These are phyloP conservation scores for Copsychus sechellarum DNA, from an alignment of 2,113 vertebrate genomes.

Conservation along the genomic window DNA sequence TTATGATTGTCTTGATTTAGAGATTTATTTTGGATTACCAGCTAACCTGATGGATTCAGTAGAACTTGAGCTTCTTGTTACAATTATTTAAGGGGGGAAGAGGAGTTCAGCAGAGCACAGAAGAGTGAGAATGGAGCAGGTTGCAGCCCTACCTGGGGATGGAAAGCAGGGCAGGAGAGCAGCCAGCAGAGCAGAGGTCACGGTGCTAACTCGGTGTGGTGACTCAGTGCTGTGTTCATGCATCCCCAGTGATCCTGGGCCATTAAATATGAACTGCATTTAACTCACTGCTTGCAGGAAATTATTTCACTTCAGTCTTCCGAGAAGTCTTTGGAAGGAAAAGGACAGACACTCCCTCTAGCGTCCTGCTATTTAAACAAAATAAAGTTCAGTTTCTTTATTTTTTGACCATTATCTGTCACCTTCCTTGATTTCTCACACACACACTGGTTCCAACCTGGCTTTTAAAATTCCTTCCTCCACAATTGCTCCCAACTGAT, in stretches of 20 bases:
- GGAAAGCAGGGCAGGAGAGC: neutral
- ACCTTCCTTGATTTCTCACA: neutral
- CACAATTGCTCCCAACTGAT: neutral
- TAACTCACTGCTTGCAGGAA: neutral
- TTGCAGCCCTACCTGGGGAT: neutral
- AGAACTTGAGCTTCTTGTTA: neutral
- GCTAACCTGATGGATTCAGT: neutral
- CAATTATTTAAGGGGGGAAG: neutral
- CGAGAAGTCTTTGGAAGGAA: neutral
- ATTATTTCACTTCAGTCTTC: neutral
- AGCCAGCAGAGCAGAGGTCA: neutral
- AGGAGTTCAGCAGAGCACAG: neutral
- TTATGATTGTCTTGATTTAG: neutral
- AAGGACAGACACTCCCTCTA: conserved; percentile 51
- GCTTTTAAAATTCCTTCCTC: neutral
- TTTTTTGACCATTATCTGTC: neutral
- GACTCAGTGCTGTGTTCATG: neutral
- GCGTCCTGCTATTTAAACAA: neutral
- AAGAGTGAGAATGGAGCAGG: neutral
- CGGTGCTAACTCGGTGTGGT: neutral
- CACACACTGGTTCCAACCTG: neutral
- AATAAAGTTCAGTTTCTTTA: neutral
- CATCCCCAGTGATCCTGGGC: neutral
- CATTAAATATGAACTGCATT: neutral
- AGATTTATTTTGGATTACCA: neutral